These are phyloP conservation scores for Pollenia angustigena DNA, from an alignment of 2,888 invertebrate species.

Conservation along the genomic window DNA sequence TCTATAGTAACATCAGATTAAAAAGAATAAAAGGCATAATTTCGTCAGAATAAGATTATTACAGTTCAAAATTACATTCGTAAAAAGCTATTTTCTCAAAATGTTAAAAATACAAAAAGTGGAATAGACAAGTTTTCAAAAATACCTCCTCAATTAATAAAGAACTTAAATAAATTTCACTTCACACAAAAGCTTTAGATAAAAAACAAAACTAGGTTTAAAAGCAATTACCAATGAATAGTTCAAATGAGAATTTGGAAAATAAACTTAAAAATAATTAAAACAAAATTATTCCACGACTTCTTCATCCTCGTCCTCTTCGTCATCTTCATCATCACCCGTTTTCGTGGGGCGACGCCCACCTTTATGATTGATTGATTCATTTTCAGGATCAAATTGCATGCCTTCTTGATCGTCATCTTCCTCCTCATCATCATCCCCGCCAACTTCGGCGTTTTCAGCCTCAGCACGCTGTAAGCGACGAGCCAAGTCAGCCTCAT, in stretches of 20 bases:
- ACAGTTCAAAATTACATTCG: too few species aligned
- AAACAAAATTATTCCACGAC: slow-evolving; percentile 57
- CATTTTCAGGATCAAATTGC: slow-evolving; percentile 84
- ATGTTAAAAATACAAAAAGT: too few species aligned
- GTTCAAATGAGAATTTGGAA: slow-evolving; percentile 22
- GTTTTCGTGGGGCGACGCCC: slow-evolving; percentile 77
- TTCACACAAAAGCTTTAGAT: slow-evolving; percentile 33
- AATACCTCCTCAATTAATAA: neutral
- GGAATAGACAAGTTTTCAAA: too few species aligned
- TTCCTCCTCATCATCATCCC: slow-evolving; percentile 93
- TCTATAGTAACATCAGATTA: too few species aligned
- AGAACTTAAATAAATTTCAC: slow-evolving; percentile 43
- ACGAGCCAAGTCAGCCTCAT: slow-evolving; percentile 97
- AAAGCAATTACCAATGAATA: slow-evolving; percentile 51
- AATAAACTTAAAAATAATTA: slow-evolving; percentile 7
- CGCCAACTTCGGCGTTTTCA: slow-evolving; percentile 97
- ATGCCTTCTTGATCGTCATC: slow-evolving; percentile 86
- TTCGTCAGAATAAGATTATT: too few species aligned
- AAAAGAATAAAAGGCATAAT: too few species aligned
- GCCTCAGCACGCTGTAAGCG: slow-evolving; percentile 97
- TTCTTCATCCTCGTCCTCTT: slow-evolving; percentile 77
- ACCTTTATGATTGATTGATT: slow-evolving; percentile 80
- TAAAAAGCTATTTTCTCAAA: too few species aligned
- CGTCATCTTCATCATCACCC: slow-evolving; percentile 75
- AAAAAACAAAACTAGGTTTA: slow-evolving; percentile 1